Base-by-base conservation (phyloP, 23 tunicate genomes). In the Halocynthia aurantium region DNA sequence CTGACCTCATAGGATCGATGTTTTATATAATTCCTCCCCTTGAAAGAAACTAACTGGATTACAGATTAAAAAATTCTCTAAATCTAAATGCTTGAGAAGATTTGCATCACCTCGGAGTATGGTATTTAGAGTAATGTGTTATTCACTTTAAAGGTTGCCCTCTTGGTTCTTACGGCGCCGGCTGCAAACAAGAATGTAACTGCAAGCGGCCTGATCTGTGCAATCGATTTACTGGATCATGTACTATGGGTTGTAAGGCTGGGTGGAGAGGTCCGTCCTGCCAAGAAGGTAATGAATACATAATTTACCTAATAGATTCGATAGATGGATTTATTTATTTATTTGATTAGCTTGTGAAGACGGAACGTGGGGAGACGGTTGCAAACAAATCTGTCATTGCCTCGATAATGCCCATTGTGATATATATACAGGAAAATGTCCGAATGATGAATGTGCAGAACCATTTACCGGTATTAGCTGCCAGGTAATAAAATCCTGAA, bases 241-340 rank as follows among this genome's bases (percentile, higher is more conserved):
- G 98, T 61, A 83, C 98, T 7, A 78, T 86, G 83, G 93, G 93
- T 31, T 93, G 98, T 62, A 88, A 81, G 12, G 49, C 81, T 8
- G 98, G 98, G 8, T 93, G 98, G 98, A 86, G 58, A 17, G 98
- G 98, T 53, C 67, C 87, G 7, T 82, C 93, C 8, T 93, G 98
- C 62, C 97, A 91, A 74, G 66, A 51, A 71, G 80, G 95, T 88
- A 64, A 10, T 13, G 4, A 13, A 58, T 58, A 58, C 15, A 58
- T 58, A 58, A 58, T 58, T n/a, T 58, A 5, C 63, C 17, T 0
- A 58, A 58, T 58, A 58, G 2, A 58, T 17, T 17, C 4, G 64
- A 58, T 58, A 58, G 4, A 15, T 58, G 17, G 4, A 13, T 58
- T 13, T 58, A 58, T 58, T 13, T 4, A 17, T 61, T 44, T 72